These are phyloP conservation scores for Austrofundulus limnaeus DNA, from an alignment of 2,113 vertebrate genomes.

Conservation along the genomic window DNA sequence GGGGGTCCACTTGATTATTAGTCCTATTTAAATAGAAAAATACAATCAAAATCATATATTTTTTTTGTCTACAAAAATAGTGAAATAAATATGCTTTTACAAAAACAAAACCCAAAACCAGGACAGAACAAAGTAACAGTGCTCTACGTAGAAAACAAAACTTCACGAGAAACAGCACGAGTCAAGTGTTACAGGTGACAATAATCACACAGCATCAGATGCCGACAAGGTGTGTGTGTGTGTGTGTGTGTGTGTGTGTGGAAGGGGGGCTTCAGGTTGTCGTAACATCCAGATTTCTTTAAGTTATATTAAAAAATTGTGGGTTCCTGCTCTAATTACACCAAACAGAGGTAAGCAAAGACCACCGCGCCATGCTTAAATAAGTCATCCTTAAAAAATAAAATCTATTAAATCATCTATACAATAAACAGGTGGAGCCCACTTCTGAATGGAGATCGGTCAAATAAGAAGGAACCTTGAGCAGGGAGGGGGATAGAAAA, in stretches of 20 bases:
- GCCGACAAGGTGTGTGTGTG: conserved; percentile 5
- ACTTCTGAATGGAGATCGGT: conserved; percentile 40
- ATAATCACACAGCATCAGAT: conserved; percentile 54
- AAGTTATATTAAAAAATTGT: conserved; percentile 70
- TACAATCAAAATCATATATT: conserved; percentile 98
- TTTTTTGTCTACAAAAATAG: conserved; percentile 97
- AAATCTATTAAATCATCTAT: conserved; percentile 85
- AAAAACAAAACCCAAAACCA: conserved; percentile 75
- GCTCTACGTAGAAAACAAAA: conserved; percentile 91
- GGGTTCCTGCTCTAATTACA: conserved; percentile 82
- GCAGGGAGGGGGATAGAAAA: conserved; percentile 80
- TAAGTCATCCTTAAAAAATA: conserved; percentile 86
- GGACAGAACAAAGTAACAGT: conserved; percentile 84
- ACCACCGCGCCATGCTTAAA: conserved; percentile 85
- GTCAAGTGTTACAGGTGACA: conserved; percentile 78
- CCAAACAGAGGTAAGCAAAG: conserved; percentile 72
- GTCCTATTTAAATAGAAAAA: conserved; percentile 97
- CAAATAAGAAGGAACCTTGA: conserved; percentile 69
- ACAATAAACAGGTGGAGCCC: conserved; percentile 78
- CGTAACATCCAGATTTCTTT: conserved; percentile 54
- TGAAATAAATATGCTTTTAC: conserved; percentile 98
- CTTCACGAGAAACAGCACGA: conserved; percentile 79
- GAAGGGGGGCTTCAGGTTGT: conserved; percentile 10
- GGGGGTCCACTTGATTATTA: conserved; percentile 75
- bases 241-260: not conserved